Base-by-base conservation (phyloP, 1,140 invertebrate genomes). In the Platorchestia sp. region DNA sequence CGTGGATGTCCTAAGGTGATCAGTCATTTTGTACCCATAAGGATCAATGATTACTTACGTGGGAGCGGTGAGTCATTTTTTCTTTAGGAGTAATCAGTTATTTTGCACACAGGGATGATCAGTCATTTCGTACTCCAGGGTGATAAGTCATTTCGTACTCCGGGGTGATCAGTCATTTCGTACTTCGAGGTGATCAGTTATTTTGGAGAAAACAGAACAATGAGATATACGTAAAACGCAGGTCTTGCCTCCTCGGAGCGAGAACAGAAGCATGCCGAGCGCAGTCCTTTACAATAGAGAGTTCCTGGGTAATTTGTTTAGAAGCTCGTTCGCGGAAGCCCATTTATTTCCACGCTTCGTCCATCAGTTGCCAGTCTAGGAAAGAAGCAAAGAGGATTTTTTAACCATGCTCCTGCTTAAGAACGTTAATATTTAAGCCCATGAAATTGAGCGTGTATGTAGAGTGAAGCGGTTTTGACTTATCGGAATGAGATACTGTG, bases 321-420 rank as follows among this genome's bases (percentile, higher is more conserved):
- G 87, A 89, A 89, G 87, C 87, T 89, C 41, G 87, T 89, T 42
- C 41, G 87, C 41, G 43, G 87, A 89, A 89, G 87, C 43, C 43
- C 87, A 89, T 89, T 89, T 89, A 42, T 89, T 44, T 89, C 87
- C 41, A 6, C 87, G n/a, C 87, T 44, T 42, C n/a, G 10, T 89
- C 87, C 87, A 89, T 89, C 87, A 89, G 27, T 89, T 89, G 87
- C 87, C 87, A 89, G 87, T 89, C 87, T 89, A 42, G 14, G 42
- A 89, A 44, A 89, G 41, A 41, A 14, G 87, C 87, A 89, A 89
- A 89, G n/a, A 89, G 87, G 87, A 89, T 89, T 89, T 41, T 89
- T 89, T 44, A 89, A 10, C 14, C 87, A 3, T 75, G 47, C 47
- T n/a, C 47, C 19, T 51, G 59, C 59, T 75, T 75, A 10, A 27